phyloP scores from a whole-genome alignment of 2,113 vertebrate genomes.

The Gnathonemus echidnorhynchus region DNA sequence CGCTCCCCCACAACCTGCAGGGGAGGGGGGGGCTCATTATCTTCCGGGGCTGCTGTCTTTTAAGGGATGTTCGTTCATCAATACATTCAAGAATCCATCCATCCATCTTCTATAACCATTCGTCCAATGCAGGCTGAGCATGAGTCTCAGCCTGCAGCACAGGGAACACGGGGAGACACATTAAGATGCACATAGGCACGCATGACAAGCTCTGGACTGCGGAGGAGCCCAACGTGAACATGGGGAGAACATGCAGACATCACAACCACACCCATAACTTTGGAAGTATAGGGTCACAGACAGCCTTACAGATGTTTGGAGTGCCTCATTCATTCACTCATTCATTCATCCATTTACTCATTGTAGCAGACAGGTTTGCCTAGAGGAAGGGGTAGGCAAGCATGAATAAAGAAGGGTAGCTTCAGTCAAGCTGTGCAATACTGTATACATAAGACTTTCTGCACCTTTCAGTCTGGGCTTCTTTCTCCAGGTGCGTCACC shows the following conservation, averaged over 20 bases:
- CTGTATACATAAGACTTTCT: not conserved
- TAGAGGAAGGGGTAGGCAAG: not conserved
- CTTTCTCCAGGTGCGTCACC: not conserved
- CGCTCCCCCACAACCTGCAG: slow-evolving; percentile 59
- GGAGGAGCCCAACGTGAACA: not conserved
- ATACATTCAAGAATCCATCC: not conserved
- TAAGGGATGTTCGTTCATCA: not conserved
- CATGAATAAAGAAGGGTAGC: not conserved
- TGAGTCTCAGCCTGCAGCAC: not conserved
- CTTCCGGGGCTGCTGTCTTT: not conserved
- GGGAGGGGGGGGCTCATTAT: slow-evolving; percentile 47
- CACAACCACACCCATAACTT: not conserved
- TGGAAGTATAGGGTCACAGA: not conserved
- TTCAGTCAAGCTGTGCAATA: not conserved
- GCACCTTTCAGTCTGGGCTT: not conserved
- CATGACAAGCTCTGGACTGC: not conserved
- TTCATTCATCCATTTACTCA: not conserved
- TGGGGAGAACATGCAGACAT: not conserved
- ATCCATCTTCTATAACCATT: not conserved
- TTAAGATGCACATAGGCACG: not conserved
- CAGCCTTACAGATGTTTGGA: not conserved
- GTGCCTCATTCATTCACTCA: no score
- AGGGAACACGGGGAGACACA: not conserved
- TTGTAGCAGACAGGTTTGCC: not conserved
- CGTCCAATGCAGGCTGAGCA: not conserved